These are phyloP conservation scores for Sebastolobus alascanus DNA, from an alignment of 2,797 vertebrate genomes.

Conservation along the genomic window DNA sequence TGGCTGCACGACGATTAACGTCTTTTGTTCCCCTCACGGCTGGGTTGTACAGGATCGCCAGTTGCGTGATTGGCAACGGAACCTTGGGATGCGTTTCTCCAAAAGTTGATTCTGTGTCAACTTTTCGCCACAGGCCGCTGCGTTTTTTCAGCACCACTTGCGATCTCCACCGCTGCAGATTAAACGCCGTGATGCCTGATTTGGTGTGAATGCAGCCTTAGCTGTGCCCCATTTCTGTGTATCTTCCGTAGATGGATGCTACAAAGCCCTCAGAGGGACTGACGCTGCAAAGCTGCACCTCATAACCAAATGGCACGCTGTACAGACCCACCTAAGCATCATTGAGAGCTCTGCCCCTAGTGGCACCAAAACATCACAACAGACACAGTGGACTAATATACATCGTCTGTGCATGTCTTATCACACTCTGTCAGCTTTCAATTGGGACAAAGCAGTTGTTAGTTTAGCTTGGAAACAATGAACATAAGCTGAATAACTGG, in stretches of 20 bases:
- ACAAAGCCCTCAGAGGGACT: background rate
- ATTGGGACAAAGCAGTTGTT: background rate
- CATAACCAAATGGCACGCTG: background rate
- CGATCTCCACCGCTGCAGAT: no score
- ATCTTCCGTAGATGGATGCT: background rate
- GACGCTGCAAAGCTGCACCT: background rate
- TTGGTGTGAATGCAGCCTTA: no score
- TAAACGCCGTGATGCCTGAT: no score
- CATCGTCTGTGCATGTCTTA: background rate
- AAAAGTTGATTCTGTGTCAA: no score
- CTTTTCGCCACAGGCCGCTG: no score
- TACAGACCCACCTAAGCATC: background rate
- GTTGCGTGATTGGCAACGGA: background rate
- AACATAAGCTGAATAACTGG: background rate
- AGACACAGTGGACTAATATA: background rate
- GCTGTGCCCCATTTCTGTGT: background rate
- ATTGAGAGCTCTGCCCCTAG: background rate
- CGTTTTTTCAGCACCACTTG: no score
- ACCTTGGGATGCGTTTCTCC: no score
- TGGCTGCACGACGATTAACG: background rate
- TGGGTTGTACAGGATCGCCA: background rate
- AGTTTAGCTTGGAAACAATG: background rate
- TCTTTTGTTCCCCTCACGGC: background rate
- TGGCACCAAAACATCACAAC: background rate
- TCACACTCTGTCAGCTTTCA: background rate